Evolutionary conservation across 2,797 vertebrate species (phyloP), one percentile per base, ranked within the genome.

Genomic region (Ptychadena robeensis): DNA sequence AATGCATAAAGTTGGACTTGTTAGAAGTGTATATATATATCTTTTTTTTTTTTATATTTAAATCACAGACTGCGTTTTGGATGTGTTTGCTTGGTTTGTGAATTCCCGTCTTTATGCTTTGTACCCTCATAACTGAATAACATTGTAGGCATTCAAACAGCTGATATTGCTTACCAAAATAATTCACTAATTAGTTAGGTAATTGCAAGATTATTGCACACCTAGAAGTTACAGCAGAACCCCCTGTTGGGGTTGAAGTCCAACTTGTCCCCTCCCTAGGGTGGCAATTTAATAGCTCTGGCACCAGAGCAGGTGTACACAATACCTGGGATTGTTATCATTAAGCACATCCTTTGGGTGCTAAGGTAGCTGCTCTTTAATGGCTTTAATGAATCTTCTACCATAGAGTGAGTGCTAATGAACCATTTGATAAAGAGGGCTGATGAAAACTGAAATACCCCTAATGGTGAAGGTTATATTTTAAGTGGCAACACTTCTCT

Each of bases 201-300:
- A 85, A 88, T 88, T 89, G 87, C 86, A 85, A 74, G 87, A 86
- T 90, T 89, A 82, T 86, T 89, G 61, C 76, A 87, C 70, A 85
- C 86, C 85, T 83, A 87, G 86, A 86, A 87, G 80, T 82, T 88
- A 81, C 80, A 88, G 87, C 44, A 90, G 82, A 86, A 88, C 8
- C 10, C 66, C 71, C 73, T 78, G 65, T 59, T 69, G 86, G 80
- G 64, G 71, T 61, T 65, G 59, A 76, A 35, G 57, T 81, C 80
- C 61, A 88, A 80, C 81, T 82, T 86, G 83, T 88, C 71, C 53
- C 86, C 80, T 87, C 80, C 83, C 83, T 40, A 85, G 86, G 72
- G 61, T 77, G 71, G 57, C 66, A 78, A 25, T 87, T 40, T 84
- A 88, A 88, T 89, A 85, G 87, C 86, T 83, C 79, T 85, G 66